Percentiles rank a stretch among this genome's conserved stretches.
These are phyloP conservation scores for Lophotis ruficrista DNA, from an alignment of 2,113 vertebrate species.

Conservation along the genomic window DNA sequence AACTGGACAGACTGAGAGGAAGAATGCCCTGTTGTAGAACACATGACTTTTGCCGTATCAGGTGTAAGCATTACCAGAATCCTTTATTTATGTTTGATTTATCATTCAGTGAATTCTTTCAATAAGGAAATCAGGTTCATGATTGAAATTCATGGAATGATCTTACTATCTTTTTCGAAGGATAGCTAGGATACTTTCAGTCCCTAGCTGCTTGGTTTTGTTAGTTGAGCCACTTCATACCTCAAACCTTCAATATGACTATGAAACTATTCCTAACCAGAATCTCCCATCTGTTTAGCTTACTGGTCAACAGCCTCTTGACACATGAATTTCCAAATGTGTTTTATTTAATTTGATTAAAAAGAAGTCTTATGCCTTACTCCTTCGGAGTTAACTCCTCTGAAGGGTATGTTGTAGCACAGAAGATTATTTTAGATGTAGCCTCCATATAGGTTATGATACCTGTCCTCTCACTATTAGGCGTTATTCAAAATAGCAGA, in stretches of 20 bases:
- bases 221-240: neutral
- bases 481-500: neutral
- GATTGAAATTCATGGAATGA: neutral
- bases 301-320: neutral
- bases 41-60: neutral
- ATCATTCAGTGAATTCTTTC: neutral
- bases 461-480: neutral
- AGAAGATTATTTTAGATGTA: neutral
- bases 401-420: neutral
- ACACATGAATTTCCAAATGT: neutral
- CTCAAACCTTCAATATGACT: neutral
- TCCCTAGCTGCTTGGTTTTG: neutral
- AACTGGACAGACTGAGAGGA: neutral
- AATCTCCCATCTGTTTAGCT: neutral
- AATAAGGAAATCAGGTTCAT: neutral
- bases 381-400: neutral
- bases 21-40: neutral
- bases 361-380: neutral
- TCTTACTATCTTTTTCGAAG: neutral
- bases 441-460: neutral
- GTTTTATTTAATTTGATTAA: neutral
- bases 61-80: neutral
- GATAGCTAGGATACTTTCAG: neutral
- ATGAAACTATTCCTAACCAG: neutral
- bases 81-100: neutral